Evolutionary conservation across 1,140 invertebrate species (phyloP).

Genomic region (Oedothorax gibbosus): DNA sequence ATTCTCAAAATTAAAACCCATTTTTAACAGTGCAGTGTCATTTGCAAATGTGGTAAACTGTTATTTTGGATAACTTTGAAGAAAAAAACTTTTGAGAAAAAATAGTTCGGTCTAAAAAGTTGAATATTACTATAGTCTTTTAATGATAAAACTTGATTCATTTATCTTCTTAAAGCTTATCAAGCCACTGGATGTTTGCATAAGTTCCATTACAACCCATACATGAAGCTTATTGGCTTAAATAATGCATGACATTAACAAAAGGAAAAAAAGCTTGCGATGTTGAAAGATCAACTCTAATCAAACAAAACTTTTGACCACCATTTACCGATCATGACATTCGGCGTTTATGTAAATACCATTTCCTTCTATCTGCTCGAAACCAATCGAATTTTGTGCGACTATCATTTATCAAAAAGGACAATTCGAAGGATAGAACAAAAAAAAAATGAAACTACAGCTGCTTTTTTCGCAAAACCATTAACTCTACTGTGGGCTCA

Average conservation of each 20-base stretch:
- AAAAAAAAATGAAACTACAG: slow-evolving; percentile 12
- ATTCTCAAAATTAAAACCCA: too few species aligned
- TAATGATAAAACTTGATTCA: not conserved
- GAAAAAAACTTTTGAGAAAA: too few species aligned
- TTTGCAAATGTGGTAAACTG: too few species aligned
- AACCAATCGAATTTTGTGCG: not conserved
- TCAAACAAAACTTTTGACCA: slow-evolving; percentile 14
- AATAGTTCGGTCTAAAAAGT: too few species aligned
- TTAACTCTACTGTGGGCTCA: slow-evolving; percentile 9
- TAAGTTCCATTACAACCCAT: not conserved
- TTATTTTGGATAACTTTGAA: too few species aligned
- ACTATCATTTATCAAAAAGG: slow-evolving; percentile 5
- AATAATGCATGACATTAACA: not conserved
- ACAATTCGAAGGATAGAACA: slow-evolving; percentile 20
- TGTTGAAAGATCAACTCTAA: slow-evolving; percentile 8
- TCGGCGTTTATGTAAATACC: slow-evolving; percentile 28
- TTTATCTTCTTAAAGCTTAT: not conserved
- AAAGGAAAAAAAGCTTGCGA: slow-evolving; percentile 16
- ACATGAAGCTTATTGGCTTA: slow-evolving; percentile 11
- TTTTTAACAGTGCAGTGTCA: too few species aligned
- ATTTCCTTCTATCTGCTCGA: not conserved
- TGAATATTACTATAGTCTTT: too few species aligned
- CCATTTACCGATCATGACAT: slow-evolving; percentile 14
- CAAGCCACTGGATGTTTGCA: not conserved
- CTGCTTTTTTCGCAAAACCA: slow-evolving; percentile 19